These are phyloP conservation scores for Ahaetulla prasina DNA, from an alignment of 2,113 vertebrate species.

Conservation along the genomic window DNA sequence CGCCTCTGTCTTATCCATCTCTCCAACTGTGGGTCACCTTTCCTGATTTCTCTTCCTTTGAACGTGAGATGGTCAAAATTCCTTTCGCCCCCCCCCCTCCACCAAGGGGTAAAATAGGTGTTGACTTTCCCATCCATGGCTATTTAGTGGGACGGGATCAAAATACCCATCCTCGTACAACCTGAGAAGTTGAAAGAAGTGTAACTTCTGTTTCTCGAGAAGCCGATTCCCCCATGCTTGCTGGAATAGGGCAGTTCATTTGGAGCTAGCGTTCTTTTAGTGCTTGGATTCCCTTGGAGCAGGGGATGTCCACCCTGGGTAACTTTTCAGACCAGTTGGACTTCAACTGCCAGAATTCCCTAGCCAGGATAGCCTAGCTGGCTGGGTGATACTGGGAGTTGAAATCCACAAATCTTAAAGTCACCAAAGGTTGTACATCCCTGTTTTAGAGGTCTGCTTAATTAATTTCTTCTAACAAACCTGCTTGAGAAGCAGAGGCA, in stretches of 20 bases:
- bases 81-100: background rate
- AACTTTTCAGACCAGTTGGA: background rate
- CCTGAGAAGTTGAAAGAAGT: background rate
- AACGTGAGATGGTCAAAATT: background rate
- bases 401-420: background rate
- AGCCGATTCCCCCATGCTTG: background rate
- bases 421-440: background rate
- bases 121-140: background rate
- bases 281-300: background rate
- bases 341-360: background rate
- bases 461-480: background rate
- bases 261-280: background rate
- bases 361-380: background rate
- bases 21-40: background rate
- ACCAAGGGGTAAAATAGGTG: background rate
- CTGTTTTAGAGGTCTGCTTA: background rate
- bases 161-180: background rate
- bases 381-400: background rate
- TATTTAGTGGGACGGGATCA: background rate
- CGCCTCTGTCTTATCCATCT: background rate
- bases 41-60: background rate
- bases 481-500: rapidly evolving
- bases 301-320: background rate
- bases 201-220: background rate
- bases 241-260: no score